Evolutionary conservation across 2,113 vertebrate genomes (phyloP).

Genomic region (Passer montanus): DNA sequence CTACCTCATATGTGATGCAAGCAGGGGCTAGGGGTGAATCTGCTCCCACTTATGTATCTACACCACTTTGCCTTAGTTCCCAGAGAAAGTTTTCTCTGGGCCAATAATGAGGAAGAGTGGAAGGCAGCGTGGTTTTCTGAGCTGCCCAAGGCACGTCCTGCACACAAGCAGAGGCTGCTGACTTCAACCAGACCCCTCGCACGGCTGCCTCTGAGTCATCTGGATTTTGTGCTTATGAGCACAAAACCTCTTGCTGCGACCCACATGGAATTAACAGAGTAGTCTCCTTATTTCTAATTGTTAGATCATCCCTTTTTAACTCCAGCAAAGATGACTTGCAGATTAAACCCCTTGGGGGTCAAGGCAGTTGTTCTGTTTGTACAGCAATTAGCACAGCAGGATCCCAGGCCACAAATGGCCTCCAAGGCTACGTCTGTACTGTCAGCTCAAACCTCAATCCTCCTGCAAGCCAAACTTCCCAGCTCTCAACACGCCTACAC

Average conservation of each 20-base stretch:
- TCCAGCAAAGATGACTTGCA: constrained; percentile 52
- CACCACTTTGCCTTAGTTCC: neutral
- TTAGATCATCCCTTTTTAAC: constrained; percentile 48
- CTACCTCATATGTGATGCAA: neutral
- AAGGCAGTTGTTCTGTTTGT: constrained; percentile 35
- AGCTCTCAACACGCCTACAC: constrained; percentile 29
- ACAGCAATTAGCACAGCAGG: constrained; percentile 43
- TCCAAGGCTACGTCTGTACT: neutral
- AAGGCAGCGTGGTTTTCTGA: neutral
- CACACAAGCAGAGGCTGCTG: neutral
- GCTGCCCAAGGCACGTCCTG: neutral
- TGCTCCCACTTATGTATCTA: neutral
- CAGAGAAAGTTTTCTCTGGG: neutral
- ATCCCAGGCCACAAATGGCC: constrained; percentile 8
- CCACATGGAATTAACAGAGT: constrained; percentile 39
- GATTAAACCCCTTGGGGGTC: constrained; percentile 16
- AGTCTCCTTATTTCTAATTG: constrained; percentile 31
- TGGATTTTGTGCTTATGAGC: constrained; percentile 10
- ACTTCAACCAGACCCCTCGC: neutral
- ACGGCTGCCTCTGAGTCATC: neutral
- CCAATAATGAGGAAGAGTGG: neutral
- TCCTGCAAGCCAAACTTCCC: neutral
- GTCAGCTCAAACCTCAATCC: neutral
- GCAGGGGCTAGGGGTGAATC: neutral
- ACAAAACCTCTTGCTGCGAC: constrained; percentile 17